Evolutionary conservation across 2,888 invertebrate genomes (phyloP).

Genomic region (Lissocephala sabroskyi): DNA sequence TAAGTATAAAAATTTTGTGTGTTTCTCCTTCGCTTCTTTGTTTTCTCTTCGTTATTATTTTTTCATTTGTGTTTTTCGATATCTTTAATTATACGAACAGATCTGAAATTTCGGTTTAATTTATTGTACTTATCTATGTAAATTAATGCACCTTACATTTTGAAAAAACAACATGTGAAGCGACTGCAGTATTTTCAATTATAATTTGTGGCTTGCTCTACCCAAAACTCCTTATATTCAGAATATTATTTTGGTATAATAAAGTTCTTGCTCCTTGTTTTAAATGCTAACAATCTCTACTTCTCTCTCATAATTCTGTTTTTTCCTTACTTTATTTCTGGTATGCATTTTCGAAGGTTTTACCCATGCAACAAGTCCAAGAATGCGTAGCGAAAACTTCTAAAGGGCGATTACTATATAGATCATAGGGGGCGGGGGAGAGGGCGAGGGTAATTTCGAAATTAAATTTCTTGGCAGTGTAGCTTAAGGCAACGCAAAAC

Average conservation of each 20-base stretch:
- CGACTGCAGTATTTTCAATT: not conserved
- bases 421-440: not conserved
- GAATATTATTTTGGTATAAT: conserved; percentile 21
- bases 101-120: conserved; percentile 35
- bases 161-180: conserved; percentile 31
- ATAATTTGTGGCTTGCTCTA: no score
- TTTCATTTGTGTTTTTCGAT: conserved; percentile 13
- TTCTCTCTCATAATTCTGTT: conserved; percentile 45
- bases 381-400: no score
- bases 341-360: no score
- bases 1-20: conserved; percentile 43
- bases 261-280: conserved; percentile 31
- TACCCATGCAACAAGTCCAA: no score
- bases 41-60: no score
- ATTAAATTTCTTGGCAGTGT: conserved; percentile 45
- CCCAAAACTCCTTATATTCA: conserved; percentile 7
- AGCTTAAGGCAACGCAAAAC: conserved; percentile 25
- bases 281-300: conserved; percentile 62
- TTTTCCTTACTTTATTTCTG: not conserved
- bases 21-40: no score
- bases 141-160: conserved; percentile 45
- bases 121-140: conserved; percentile 21
- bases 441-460: conserved; percentile 6
- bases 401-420: not conserved
- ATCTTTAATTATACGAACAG: conserved; percentile 19